Evolutionary conservation across 2,113 vertebrate species (phyloP), one percentile per base, ranked within the genome.

Genomic region (Tupaia chinensis): DNA sequence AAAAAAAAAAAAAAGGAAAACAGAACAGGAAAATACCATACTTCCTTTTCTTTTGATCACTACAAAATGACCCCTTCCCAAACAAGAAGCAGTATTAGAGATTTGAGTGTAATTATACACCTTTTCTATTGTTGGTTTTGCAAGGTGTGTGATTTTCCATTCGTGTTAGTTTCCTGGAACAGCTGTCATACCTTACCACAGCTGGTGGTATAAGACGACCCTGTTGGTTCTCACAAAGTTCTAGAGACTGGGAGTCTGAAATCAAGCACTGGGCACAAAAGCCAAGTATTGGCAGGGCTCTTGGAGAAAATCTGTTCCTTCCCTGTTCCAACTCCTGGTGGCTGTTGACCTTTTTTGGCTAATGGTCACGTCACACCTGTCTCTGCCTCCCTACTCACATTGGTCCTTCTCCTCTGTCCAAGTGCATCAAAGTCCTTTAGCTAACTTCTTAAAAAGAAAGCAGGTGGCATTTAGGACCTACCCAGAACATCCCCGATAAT

Each of bases 321-420:
- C 34, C 25, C 4, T 65, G 22, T 29, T 54, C 69, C 8, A 27
- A n/a, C 8, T 65, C 6, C n/a, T 56, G 7, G 13, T 13, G 29
- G 25, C 22, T 19, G 15, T 61, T 1, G 5, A 32, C 19, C 1
- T 76, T 58, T 14, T 23, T 34, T 65, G 68, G 8, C 19, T 29
- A 27, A 1, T 44, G 56, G n/a, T 9, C 22, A 0, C 2, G 1
- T 44, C 56, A 1, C 0, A 65, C 13, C 4, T 19, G 0, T 65
- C 27, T 61, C 68, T 89, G 58, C 61, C 61, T 69, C 68, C 22
- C 12, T 29, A n/a, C 22, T 9, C 7, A 73, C 20, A 53, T 0
- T 15, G 11, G n/a, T 78, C 25, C 13, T 93, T 20, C 10, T 34
- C 17, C 9, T 58, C 61, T 29, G 15, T 54, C 69, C 16, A 1